These are phyloP conservation scores for Cydia fagiglandana DNA, from an alignment of 1,140 invertebrate species.

Conservation along the genomic window DNA sequence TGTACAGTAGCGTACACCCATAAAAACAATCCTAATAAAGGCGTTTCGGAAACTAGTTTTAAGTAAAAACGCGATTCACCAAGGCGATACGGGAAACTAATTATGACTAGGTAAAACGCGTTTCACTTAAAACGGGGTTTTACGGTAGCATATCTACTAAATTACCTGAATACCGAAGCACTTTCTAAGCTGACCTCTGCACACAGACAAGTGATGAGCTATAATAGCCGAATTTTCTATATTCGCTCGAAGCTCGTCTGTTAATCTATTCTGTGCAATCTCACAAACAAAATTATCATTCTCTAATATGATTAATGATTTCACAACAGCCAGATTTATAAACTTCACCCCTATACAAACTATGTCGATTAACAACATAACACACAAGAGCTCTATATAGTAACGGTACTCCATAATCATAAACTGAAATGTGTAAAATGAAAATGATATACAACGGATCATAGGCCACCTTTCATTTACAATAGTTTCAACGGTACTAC, in stretches of 20 bases:
- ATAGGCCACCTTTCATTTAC: too few relatives aligned
- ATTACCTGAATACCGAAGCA: background rate
- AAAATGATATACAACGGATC: background rate
- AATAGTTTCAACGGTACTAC: background rate
- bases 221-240: background rate
- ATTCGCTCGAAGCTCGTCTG: background rate
- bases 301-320: background rate
- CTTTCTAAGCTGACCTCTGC: background rate
- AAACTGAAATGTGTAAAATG: background rate
- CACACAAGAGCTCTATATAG: background rate
- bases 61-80: too few relatives aligned
- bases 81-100: too few relatives aligned
- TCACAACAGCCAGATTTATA: background rate
- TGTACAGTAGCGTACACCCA: too few relatives aligned
- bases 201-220: background rate
- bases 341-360: background rate
- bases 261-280: background rate
- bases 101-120: too few relatives aligned
- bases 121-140: too few relatives aligned
- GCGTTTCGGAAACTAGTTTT: too few relatives aligned
- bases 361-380: background rate
- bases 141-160: too few relatives aligned
- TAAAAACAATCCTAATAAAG: too few relatives aligned
- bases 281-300: background rate
- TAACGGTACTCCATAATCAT: background rate